These are phyloP conservation scores for Acanthosoma haemorrhoidale DNA, from an alignment of 2,888 invertebrate genomes.

Conservation along the genomic window DNA sequence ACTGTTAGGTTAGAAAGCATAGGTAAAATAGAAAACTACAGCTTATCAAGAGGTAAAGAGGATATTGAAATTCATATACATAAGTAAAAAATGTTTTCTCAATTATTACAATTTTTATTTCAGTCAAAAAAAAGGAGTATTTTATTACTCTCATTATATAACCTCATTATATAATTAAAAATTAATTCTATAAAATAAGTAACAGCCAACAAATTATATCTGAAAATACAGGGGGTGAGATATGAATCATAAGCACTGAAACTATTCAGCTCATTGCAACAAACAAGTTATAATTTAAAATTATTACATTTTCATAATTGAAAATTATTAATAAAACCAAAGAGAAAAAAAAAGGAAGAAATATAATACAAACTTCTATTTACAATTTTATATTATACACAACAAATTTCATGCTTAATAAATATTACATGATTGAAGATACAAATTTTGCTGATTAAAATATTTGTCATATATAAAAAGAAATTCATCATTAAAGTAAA, in stretches of 20 bases:
- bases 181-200: not conserved
- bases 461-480: constrained; percentile 6
- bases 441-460: not conserved
- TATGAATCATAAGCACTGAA: too few species aligned
- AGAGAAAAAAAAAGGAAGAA: not conserved
- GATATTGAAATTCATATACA: not conserved
- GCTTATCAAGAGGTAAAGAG: not conserved
- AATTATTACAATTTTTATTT: not conserved
- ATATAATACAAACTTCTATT: constrained; percentile 10
- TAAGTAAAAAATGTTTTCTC: not conserved
- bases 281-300: too few species aligned
- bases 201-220: constrained; percentile 6
- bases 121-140: constrained; percentile 16
- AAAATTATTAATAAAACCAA: too few species aligned
- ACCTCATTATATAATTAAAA: not conserved
- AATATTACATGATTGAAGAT: not conserved
- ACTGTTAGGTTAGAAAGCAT: too few species aligned
- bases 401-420: not conserved
- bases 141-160: constrained; percentile 1
- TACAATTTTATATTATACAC: not conserved
- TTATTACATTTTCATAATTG: too few species aligned
- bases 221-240: too few species aligned
- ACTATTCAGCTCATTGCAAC: too few species aligned
- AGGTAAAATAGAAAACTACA: too few species aligned
- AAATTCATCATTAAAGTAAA: not conserved